Base-by-base conservation (phyloP, 2,113 vertebrate genomes). In the Burhinus oedicnemus region DNA sequence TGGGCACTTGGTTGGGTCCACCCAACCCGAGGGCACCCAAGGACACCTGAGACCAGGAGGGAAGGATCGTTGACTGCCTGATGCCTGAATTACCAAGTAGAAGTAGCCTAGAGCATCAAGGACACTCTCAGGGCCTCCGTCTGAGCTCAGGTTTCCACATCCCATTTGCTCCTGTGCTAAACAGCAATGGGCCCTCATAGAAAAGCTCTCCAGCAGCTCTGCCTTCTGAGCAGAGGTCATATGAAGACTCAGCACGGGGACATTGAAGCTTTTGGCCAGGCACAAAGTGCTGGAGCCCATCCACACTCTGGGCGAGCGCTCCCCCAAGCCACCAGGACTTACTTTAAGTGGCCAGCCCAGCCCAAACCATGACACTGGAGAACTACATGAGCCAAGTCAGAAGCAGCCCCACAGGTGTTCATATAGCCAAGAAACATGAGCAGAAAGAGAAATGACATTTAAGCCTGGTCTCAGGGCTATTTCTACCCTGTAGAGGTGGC, bases 301-400 rank as follows among this genome's bases (percentile, higher is more conserved):
- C 40, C 34, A n/a, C 30, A 27, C 13, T 36, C 14, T n/a, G 23
- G 23, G 27, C 1, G 7, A 65, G 10, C 0, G 2, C 8, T 54
- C 9, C 26, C 8, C 27, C 44, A 52, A 15, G 34, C n/a, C 16
- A 64, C 26, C 21, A 30, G 38, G 25, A 52, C 14, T 55, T 78
- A 66, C 5, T 13, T 51, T 51, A 9, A 51, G 49, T 51, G 49
- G 49, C 49, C 23, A 51, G 23, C 49, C 49, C 49, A 51, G 49
- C 49, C 49, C 23, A 25, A 51, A 25, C 49, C 12, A 51, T 23
- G 49, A 51, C 49, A 51, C 49, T 1, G 9, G 49, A 92, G 22
- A 95, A 34, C 20, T 7, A 52, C 8, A 10, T 3, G 5, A 19
- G 23, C 11, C 18, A 40, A 76, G 17, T 15, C 20, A 91, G 47